Base-by-base conservation (phyloP, 2,113 vertebrate species). In the Urocolius indicus region DNA sequence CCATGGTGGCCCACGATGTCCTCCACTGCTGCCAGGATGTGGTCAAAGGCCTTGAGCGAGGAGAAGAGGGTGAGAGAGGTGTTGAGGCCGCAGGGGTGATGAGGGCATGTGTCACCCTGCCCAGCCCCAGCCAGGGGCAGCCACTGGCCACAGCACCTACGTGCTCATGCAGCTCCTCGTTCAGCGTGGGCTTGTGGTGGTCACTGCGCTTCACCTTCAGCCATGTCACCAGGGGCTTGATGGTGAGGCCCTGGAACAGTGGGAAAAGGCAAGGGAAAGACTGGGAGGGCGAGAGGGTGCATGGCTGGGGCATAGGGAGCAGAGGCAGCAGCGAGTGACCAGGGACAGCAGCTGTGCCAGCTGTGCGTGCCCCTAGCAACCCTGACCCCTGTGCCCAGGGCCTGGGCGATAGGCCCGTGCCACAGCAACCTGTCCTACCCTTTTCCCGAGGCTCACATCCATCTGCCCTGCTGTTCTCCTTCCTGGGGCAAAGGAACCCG, bases 161-260 rank as follows among this genome's bases (percentile, higher is more conserved):
- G 8, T 99, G 98, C 96, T 99, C 99, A 2, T 99, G 99, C 69
- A 99, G 99, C 96, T 99, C 99, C 98, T 99, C 99, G 0, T 99
- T 99, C 96, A 99, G 98, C 5, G 99, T 99, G 26, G 99, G 99
- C 90, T 99, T 99, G 95, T 99, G 98, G 97, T 98, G 99, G 67
- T 99, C 99, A 36, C 98, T 98, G 38, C 99, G 98, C 91, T 99
- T 99, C 92, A 99, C 99, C 97, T 99, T 99, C 92, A 99, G 98
- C 99, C 99, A 99, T 2, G 99, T 99, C 55, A 99, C 99, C 77
- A 99, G 97, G 16, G 99, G 99, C 93, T 99, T 99, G 97, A 99
- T 99, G 95, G 99, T 99, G 96, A 99, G 98, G 92, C 99, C 99
- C 99, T 99, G 92, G 61, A 79, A 96, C 1, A 17, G 57, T 61